phyloP scores from a whole-genome alignment of 1,140 invertebrate genomes.

The Ceratitis capitata region DNA sequence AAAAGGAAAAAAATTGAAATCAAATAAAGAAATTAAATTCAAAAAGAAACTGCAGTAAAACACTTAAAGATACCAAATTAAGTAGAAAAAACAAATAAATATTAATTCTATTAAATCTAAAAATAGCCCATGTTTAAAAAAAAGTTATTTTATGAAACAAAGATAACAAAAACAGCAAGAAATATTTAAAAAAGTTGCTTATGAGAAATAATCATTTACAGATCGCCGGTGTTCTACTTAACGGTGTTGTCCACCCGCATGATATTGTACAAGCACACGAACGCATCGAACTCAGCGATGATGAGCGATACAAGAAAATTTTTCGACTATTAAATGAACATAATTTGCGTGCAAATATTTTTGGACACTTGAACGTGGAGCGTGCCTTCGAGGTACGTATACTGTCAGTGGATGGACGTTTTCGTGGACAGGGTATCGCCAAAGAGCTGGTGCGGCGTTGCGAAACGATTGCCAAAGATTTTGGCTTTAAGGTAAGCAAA shows the following conservation, averaged over 20 bases:
- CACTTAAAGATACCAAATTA: too few species aligned
- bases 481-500: conserved; percentile 73
- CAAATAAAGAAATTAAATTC: too few species aligned
- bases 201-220: conserved; percentile 54
- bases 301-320: conserved; percentile 74
- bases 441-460: conserved; percentile 75
- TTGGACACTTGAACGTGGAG: conserved; percentile 73
- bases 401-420: conserved; percentile 76
- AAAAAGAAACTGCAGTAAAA: too few species aligned
- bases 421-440: conserved; percentile 76
- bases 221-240: conserved; percentile 75
- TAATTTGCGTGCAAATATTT: conserved; percentile 72
- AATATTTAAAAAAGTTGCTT: background rate
- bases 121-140: too few species aligned
- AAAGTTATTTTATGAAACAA: too few species aligned
- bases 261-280: conserved; percentile 71
- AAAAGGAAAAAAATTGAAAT: too few species aligned
- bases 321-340: conserved; percentile 73
- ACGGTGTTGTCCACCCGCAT: conserved; percentile 70
- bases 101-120: too few species aligned
- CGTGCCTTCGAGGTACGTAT: conserved; percentile 83
- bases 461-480: conserved; percentile 72
- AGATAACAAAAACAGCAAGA: background rate
- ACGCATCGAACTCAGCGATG: conserved; percentile 69
- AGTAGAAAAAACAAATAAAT: too few species aligned